Percentiles rank a stretch among this genome's conserved stretches.
Conservation (phyloP, 2,797 vertebrate species). For the Falco concolor region DNA sequence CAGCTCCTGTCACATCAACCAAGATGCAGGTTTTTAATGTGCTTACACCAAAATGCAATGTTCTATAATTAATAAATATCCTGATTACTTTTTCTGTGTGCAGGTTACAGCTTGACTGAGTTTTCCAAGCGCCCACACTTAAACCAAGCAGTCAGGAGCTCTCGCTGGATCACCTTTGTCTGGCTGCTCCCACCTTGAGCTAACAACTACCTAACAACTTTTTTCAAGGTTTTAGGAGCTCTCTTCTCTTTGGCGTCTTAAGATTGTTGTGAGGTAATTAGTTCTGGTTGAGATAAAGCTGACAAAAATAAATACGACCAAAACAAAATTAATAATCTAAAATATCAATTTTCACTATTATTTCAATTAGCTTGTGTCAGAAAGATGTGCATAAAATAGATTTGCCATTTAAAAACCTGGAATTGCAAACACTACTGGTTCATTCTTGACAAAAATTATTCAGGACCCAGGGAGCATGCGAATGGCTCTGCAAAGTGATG, state of each 20-base stretch:
- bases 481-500: neutral
- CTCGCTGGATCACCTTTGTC: neutral
- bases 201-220: neutral
- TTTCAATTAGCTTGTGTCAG: neutral
- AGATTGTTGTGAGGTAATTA: neutral
- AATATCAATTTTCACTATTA: neutral
- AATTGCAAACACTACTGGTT: neutral
- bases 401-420: neutral
- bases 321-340: neutral
- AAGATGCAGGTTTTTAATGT: neutral
- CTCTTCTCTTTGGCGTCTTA: neutral
- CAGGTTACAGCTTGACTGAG: neutral
- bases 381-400: neutral
- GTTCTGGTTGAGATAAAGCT: neutral
- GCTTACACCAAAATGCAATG: neutral
- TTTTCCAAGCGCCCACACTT: neutral
- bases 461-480: neutral
- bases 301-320: neutral
- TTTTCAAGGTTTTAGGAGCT: neutral
- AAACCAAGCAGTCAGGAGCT: accelerated
- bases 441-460: neutral
- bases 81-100: neutral
- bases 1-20: neutral
- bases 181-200: neutral
- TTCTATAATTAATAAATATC: neutral